phyloP scores from a whole-genome alignment of 2,888 invertebrate genomes.

The Leuctra nigra region DNA sequence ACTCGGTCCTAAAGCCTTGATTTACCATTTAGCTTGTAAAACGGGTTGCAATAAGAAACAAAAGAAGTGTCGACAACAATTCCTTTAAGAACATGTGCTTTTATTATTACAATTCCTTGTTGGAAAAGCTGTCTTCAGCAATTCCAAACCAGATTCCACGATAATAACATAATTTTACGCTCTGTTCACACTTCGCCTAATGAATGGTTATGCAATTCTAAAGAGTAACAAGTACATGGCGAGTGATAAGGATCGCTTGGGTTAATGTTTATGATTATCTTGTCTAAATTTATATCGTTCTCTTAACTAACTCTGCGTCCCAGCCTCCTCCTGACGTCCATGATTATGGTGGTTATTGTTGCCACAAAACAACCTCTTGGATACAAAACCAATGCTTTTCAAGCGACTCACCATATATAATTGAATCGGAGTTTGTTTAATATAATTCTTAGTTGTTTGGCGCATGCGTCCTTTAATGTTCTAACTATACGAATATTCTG shows the following conservation, averaged over 20 bases:
- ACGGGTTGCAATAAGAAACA: too few relatives aligned
- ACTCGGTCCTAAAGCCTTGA: too few relatives aligned
- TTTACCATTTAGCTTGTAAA: too few relatives aligned
- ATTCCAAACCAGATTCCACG: conserved; percentile 5
- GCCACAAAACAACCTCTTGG: conserved; percentile 8
- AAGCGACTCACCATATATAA: conserved; percentile 14
- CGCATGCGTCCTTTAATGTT: conserved; percentile 7
- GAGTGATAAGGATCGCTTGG: conserved; percentile 17
- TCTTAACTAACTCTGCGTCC: conserved; percentile 6
- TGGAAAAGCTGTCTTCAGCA: too few relatives aligned
- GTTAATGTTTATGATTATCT: conserved; percentile 17
- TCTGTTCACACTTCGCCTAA: conserved; percentile 3
- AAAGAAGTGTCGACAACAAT: too few relatives aligned
- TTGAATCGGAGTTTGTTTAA: conserved; percentile 15
- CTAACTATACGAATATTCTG: background rate
- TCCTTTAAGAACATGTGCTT: too few relatives aligned
- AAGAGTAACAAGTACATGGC: conserved; percentile 17
- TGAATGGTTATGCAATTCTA: conserved; percentile 17
- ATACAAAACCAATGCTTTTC: background rate
- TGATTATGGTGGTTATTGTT: conserved; percentile 12
- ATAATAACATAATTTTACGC: conserved; percentile 4
- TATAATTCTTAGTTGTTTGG: conserved; percentile 3
- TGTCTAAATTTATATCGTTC: conserved; percentile 18
- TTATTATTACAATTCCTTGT: too few relatives aligned
- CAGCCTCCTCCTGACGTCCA: conserved; percentile 11